Conservation (phyloP, 2,888 invertebrate genomes). For the Dilophus febrilis region DNA sequence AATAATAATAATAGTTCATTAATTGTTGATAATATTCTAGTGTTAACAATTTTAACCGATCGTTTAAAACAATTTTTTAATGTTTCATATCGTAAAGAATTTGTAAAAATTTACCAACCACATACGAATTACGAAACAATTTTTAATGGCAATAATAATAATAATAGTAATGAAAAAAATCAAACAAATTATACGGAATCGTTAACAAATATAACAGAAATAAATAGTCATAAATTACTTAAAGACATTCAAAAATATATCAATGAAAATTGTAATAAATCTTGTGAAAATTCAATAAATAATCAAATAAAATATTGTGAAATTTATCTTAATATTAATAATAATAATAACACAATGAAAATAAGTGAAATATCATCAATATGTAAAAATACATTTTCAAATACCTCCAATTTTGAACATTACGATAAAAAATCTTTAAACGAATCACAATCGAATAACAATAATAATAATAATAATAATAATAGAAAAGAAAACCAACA, state of each 20-base stretch:
- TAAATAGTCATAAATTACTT: background rate
- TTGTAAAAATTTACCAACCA: conserved; percentile 22
- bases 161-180: background rate
- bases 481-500: background rate
- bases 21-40: conserved; percentile 19
- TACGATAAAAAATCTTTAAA: too few relatives aligned
- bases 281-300: background rate
- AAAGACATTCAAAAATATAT: background rate
- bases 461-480: background rate
- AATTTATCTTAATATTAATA: background rate
- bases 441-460: too few relatives aligned
- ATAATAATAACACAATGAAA: too few relatives aligned
- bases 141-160: background rate
- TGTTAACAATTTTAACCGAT: conserved; percentile 29
- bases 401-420: too few relatives aligned
- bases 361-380: too few relatives aligned
- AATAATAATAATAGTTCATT: background rate
- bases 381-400: too few relatives aligned
- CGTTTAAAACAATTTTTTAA: conserved; percentile 27
- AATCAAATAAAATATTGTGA: background rate
- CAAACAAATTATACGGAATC: background rate
- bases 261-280: conserved; percentile 1
- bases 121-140: conserved; percentile 13
- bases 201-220: background rate
- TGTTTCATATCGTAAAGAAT: conserved; percentile 18